Conservation (phyloP, 2,113 vertebrate species). For the Oriolus oriolus region DNA sequence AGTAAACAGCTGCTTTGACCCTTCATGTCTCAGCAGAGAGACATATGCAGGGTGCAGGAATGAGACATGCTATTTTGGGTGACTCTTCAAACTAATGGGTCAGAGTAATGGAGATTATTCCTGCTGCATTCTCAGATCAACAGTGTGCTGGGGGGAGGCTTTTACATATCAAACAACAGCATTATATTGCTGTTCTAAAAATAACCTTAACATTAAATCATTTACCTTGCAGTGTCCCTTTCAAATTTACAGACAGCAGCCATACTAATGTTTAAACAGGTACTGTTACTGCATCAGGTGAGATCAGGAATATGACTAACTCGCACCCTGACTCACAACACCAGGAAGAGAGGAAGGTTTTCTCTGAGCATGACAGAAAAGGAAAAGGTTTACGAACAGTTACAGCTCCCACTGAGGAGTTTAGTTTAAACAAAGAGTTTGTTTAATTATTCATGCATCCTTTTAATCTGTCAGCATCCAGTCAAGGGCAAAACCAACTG, state of each 20-base stretch:
- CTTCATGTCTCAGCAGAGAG: not conserved
- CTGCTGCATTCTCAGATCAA: not conserved
- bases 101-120: conserved; percentile 9
- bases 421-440: not conserved
- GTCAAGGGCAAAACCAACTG: not conserved
- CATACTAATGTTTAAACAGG: not conserved
- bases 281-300: not conserved
- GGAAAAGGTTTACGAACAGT: not conserved
- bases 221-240: not conserved
- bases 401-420: not conserved
- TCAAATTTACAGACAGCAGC: not conserved
- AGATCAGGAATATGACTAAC: not conserved
- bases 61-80: not conserved
- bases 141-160: not conserved
- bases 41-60: not conserved
- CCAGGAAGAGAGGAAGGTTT: not conserved
- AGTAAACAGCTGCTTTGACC: conserved; percentile 40
- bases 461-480: not conserved
- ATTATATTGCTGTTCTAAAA: conserved; percentile 9
- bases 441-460: not conserved
- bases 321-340: not conserved
- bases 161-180: not conserved
- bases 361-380: not conserved
- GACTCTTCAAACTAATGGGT: not conserved
- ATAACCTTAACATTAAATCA: conserved; percentile 2